Evolutionary conservation across 2,888 invertebrate species (phyloP).

Genomic region (Agrotis exclamationis): DNA sequence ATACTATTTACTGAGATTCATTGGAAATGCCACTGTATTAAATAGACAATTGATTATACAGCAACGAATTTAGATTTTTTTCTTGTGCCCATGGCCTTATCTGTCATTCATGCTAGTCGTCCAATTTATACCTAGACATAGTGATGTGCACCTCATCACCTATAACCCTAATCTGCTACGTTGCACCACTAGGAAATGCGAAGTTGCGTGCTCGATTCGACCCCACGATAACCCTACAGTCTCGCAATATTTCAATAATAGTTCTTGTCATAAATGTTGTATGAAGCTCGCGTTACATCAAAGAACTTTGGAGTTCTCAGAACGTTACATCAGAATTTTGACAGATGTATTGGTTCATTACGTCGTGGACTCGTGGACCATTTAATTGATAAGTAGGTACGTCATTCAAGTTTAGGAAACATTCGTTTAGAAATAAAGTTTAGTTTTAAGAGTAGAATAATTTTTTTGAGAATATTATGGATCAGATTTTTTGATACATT

Average conservation of each 20-base stretch:
- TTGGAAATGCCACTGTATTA: background rate
- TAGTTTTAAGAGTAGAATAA: too few species aligned
- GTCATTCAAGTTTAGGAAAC: too few species aligned
- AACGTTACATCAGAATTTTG: conserved; percentile 12
- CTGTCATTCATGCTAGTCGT: background rate
- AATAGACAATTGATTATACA: background rate
- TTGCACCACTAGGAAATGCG: conserved; percentile 52
- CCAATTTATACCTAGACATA: conserved; percentile 13
- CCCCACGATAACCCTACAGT: conserved; percentile 51
- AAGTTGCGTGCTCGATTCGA: conserved; percentile 51
- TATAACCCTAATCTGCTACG: conserved; percentile 43
- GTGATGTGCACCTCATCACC: conserved; percentile 27
- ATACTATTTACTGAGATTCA: background rate
- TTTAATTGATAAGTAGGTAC: background rate
- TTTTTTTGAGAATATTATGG: too few species aligned
- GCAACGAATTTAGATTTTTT: background rate
- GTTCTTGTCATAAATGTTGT: conserved; percentile 46
- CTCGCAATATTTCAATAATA: conserved; percentile 60
- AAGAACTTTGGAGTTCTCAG: conserved; percentile 33
- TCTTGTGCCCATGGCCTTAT: background rate
- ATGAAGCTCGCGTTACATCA: conserved; percentile 33
- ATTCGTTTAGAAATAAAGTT: too few species aligned
- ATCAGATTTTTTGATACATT: background rate
- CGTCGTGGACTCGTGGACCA: background rate
- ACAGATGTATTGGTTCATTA: background rate